Evolutionary conservation across 2,113 vertebrate species (phyloP).

Genomic region (Centropus bengalensis): DNA sequence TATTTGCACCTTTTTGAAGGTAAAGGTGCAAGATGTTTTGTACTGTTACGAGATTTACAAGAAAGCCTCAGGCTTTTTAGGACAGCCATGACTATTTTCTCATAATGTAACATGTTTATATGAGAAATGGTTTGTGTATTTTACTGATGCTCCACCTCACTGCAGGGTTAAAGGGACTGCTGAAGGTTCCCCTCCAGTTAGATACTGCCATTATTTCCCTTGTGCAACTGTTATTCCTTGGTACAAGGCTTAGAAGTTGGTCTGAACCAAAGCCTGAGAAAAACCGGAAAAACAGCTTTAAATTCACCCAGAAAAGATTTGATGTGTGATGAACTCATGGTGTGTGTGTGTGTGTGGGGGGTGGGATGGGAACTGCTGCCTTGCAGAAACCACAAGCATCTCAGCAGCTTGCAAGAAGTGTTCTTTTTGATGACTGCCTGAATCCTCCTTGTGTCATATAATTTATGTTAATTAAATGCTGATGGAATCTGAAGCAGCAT

Average conservation of each 20-base stretch:
- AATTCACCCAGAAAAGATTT: conserved; percentile 8
- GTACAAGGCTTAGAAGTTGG: neutral
- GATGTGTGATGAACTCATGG: neutral
- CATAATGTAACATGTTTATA: neutral
- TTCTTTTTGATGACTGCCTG: conserved; percentile 37
- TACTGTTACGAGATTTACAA: neutral
- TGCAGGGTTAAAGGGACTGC: neutral
- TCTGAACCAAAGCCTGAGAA: neutral
- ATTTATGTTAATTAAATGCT: conserved; percentile 73
- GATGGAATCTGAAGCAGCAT: conserved; percentile 62
- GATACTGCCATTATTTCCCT: neutral
- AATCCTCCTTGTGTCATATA: conserved; percentile 37
- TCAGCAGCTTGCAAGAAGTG: neutral
- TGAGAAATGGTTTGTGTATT: neutral
- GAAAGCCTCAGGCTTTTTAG: neutral
- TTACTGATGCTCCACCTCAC: neutral
- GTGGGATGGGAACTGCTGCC: neutral
- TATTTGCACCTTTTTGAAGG: neutral
- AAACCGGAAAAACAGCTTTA: neutral
- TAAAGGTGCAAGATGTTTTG: neutral
- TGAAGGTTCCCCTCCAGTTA: neutral
- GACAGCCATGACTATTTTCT: neutral
- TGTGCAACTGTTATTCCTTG: neutral
- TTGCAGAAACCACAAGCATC: conserved; percentile 18
- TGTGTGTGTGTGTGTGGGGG: no score